Base-by-base conservation (phyloP, 2,888 invertebrate genomes). In the Kryphioiulus occultus region DNA sequence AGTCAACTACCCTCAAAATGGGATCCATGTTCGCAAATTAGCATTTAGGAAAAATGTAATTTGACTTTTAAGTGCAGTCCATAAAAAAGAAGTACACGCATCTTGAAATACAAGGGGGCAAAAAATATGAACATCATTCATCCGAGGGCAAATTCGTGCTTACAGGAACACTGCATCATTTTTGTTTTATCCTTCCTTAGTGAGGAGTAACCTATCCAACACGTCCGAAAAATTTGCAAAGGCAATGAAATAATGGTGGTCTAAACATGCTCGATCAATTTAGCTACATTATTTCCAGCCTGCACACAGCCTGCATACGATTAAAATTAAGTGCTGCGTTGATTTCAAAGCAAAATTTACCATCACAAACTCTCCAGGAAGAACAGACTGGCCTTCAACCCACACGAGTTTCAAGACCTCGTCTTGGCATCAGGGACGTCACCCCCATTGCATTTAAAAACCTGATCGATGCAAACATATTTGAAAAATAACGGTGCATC, bases 201-300 rank as follows among this genome's bases (percentile, higher is more conserved):
- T 68, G 68, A 22, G 12, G 68, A 53, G 53, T 53, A 68, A 68
- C 26, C 68, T 68, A 15, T 12, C 26, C 12, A 47, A 19, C 59
- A 59, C 59, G 22, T 22, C 19, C 59, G 0, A 19, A 59, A n/a
- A n/a, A 12, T 26, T 68, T 68, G n/a, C 68, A 9, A 68, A 68
- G 22, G 68, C 53, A 19, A 53, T n/a, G 53, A 53, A 53, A 53
- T n/a, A n/a, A n/a, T n/a, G n/a, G 59, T 7, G 22, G n/a, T 59
- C 59, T 17, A 59, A 59, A 59, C 59, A 68, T 12, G n/a, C 68
- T 68, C 68, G 68, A 68, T 68, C 68, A 68, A 68, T 68, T 26
- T 68, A 68, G n/a, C n/a, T 22, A 26, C 22, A n/a, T 26, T 22
- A n/a, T 68, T 68, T 26, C 26, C 68, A 26, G 22, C 12, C 10